Base-by-base conservation (phyloP, 2,797 vertebrate species). In the Cetoscarus ocellatus region DNA sequence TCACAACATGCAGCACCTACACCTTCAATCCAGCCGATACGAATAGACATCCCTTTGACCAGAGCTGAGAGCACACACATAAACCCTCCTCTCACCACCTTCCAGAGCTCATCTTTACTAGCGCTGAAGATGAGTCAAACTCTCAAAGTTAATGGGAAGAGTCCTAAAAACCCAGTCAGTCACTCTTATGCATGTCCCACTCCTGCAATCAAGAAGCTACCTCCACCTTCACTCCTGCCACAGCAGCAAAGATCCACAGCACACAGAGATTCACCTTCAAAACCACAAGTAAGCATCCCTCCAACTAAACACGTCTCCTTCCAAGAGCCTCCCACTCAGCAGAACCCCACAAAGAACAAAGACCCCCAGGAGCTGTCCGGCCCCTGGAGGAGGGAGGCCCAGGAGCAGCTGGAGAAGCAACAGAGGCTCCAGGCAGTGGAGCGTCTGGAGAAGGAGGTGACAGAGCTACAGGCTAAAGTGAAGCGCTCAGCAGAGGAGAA, bases 321-420 rank as follows among this genome's bases (percentile, higher is more conserved):
- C 77, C 93, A 96, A 64, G 95, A 96, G 61, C 80, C 96, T 45
- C 93, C 94, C 42, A 88, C 92, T 13, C 85, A 91, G 3, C 93
- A 92, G 79, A 94, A 93, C 85, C 43, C 93, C 0, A 0, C 0
- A 4, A 61, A 18, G 93, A 65, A 93, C 86, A 75, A 84, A 92
- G 63, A 94, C 88, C 7, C 44, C 0, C 14, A 82, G 71, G 94
- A 93, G 14, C 82, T 93, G 47, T 79, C 91, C 8, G 91, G 95
- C 61, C 96, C 96, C 0, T 96, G 97, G 96, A 96, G 94, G 67
- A 92, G 95, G 34, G 96, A 97, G 15, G 96, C 95, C 0, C 91
- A 88, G 83, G 96, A 98, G 82, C 94, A 93, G 72, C 86, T 94
- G 83, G 93, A 96, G 87, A 67, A 96, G 76, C 95, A 96, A 86